These are phyloP conservation scores for Calidris pygmaea DNA, from an alignment of 2,113 vertebrate genomes.

Conservation along the genomic window DNA sequence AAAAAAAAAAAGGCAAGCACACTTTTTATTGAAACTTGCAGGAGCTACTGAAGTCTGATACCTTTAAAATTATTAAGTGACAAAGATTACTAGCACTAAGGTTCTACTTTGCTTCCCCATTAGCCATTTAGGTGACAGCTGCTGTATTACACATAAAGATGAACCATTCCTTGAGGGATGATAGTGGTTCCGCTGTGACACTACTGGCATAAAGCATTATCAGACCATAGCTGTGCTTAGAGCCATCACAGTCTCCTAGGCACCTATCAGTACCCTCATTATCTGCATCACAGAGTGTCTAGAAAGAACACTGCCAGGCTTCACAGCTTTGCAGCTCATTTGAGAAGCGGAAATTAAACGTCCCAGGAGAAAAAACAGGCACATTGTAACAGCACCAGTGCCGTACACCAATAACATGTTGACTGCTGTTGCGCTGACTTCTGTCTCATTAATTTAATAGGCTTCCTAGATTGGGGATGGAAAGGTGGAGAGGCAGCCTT, in stretches of 20 bases:
- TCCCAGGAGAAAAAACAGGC: constrained; percentile 83
- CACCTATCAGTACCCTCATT: constrained; percentile 97
- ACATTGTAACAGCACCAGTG: constrained; percentile 76
- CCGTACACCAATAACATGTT: constrained; percentile 77
- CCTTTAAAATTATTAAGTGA: constrained; percentile 84
- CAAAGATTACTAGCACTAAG: constrained; percentile 80
- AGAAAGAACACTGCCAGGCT: constrained; percentile 83
- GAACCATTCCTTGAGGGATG: constrained; percentile 85
- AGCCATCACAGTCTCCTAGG: constrained; percentile 92
- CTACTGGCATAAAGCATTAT: constrained; percentile 87
- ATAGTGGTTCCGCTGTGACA: constrained; percentile 83
- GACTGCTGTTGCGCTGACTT: constrained; percentile 77
- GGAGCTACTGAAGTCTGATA: constrained; percentile 70
- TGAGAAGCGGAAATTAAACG: constrained; percentile 94
- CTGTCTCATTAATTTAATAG: constrained; percentile 91
- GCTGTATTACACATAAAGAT: constrained; percentile 85
- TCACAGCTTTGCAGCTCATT: constrained; percentile 88
- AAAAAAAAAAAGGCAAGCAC: neutral
- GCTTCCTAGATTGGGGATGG: constrained; percentile 73
- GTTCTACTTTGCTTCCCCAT: constrained; percentile 80
- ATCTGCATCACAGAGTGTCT: constrained; percentile 89
- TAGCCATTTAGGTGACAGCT: constrained; percentile 88
- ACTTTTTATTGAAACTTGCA: constrained; percentile 67
- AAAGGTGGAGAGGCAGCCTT: constrained; percentile 67
- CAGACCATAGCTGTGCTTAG: constrained; percentile 89